Evolutionary conservation across 1,140 invertebrate genomes (phyloP).

Genomic region (Littorina saxatilis): DNA sequence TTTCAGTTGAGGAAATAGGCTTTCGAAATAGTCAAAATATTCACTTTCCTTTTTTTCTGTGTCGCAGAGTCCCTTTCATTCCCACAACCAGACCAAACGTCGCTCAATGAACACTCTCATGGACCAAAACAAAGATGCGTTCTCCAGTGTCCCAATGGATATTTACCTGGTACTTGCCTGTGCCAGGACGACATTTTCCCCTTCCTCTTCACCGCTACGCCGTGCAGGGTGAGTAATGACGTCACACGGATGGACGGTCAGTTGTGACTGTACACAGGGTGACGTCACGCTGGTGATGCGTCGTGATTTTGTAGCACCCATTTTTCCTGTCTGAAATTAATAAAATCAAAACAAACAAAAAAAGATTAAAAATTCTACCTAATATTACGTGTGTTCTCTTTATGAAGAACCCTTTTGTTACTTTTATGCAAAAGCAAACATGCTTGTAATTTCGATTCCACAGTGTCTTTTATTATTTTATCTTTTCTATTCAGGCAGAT

Average conservation of each 20-base stretch:
- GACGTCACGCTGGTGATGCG: not conserved
- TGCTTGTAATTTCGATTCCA: too few relatives aligned
- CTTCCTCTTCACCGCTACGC: constrained; percentile 10
- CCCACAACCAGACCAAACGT: not conserved
- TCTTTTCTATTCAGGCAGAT: too few relatives aligned
- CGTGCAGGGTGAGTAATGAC: constrained; percentile 14
- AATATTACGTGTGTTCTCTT: too few relatives aligned
- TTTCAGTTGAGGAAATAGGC: not conserved
- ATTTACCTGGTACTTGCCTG: constrained; percentile 7
- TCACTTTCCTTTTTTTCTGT: not conserved
- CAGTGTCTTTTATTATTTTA: too few relatives aligned
- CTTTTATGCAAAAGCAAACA: too few relatives aligned
- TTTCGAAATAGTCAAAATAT: not conserved
- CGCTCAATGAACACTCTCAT: too few relatives aligned
- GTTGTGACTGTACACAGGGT: not conserved
- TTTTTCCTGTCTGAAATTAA: not conserved
- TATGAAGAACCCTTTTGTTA: too few relatives aligned
- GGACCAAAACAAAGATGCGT: not conserved
- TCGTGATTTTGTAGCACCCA: not conserved
- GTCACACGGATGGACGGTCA: not conserved
- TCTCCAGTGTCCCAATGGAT: constrained; percentile 1
- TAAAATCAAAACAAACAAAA: not conserved
- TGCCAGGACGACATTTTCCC: constrained; percentile 5
- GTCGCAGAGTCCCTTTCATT: not conserved
- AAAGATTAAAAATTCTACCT: too few relatives aligned